These are phyloP conservation scores for Pholis gunnellus DNA, from an alignment of 2,113 vertebrate genomes.

Conservation along the genomic window DNA sequence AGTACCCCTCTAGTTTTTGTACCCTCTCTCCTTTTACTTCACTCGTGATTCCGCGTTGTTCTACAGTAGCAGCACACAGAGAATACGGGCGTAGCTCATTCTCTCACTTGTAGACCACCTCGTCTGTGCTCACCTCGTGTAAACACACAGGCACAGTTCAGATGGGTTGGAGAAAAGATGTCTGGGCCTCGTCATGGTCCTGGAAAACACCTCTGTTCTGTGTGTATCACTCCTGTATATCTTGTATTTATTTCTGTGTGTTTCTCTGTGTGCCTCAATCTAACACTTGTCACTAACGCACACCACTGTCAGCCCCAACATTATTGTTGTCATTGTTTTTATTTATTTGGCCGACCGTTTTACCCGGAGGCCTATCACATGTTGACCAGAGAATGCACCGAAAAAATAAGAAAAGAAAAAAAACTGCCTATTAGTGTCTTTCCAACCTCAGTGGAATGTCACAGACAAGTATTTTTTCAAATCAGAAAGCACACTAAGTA, in stretches of 20 bases:
- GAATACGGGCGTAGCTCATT: conserved; percentile 46
- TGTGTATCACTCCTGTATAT: conserved; percentile 55
- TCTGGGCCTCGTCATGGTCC: conserved; percentile 54
- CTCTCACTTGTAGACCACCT: conserved; percentile 62
- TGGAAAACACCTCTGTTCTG: conserved; percentile 59
- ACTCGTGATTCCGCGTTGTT: conserved; percentile 29
- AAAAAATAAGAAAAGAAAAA: conserved; percentile 49
- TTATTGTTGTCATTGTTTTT: background rate
- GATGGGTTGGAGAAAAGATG: conserved; percentile 77
- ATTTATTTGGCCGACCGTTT: conserved; percentile 49
- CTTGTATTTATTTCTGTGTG: conserved; percentile 66
- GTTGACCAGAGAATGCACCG: conserved; percentile 80
- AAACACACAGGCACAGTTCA: conserved; percentile 58
- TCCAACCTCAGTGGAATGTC: conserved; percentile 82
- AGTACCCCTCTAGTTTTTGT: conserved; percentile 39
- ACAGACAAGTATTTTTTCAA: conserved; percentile 73
- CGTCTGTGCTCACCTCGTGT: conserved; percentile 59
- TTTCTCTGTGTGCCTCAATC: conserved; percentile 75
- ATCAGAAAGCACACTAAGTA: conserved; percentile 77
- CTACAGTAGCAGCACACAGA: conserved; percentile 39
- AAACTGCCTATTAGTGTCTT: conserved; percentile 82
- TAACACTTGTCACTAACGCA: conserved; percentile 69
- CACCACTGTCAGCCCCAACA: conserved; percentile 68
- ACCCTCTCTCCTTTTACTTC: conserved; percentile 42
- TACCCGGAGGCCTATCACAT: conserved; percentile 76